Evolutionary conservation across 2,888 invertebrate species (phyloP).

Genomic region (Apantesis nais): DNA sequence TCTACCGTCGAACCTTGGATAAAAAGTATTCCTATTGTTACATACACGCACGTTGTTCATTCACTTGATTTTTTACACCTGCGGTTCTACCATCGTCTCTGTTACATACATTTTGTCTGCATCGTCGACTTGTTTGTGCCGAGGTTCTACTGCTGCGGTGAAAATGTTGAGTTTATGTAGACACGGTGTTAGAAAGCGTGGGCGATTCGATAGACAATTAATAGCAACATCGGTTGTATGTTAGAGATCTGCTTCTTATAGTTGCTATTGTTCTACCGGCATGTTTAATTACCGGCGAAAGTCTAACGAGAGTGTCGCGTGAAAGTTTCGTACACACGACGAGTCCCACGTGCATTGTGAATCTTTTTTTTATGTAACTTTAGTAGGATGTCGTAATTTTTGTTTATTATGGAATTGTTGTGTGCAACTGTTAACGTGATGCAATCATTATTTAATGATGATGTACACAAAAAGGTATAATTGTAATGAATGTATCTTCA

Average conservation of each 20-base stretch:
- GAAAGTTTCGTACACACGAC: slow-evolving; percentile 71
- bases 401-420: slow-evolving; percentile 58
- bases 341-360: slow-evolving; percentile 66
- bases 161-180: slow-evolving; percentile 64
- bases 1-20: slow-evolving; percentile 59
- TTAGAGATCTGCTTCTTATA: slow-evolving; percentile 77
- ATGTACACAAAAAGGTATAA: slow-evolving; percentile 26
- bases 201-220: slow-evolving; percentile 80
- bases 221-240: slow-evolving; percentile 71
- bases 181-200: slow-evolving; percentile 78
- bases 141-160: slow-evolving; percentile 53
- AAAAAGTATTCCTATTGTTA: slow-evolving; percentile 66
- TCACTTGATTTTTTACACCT: slow-evolving; percentile 64
- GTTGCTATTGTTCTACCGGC: slow-evolving; percentile 79
- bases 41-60: slow-evolving; percentile 57
- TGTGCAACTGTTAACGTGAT: slow-evolving; percentile 55
- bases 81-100: slow-evolving; percentile 51
- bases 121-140: slow-evolving; percentile 39
- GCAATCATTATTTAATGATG: slow-evolving; percentile 51
- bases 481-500: slow-evolving; percentile 26
- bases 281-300: slow-evolving; percentile 83
- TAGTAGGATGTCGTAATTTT: slow-evolving; percentile 61
- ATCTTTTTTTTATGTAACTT: slow-evolving; percentile 62
- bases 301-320: slow-evolving; percentile 78
- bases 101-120: slow-evolving; percentile 38